Conservation (phyloP, 2,888 invertebrate species). For the Himalopsyche anomala region DNA sequence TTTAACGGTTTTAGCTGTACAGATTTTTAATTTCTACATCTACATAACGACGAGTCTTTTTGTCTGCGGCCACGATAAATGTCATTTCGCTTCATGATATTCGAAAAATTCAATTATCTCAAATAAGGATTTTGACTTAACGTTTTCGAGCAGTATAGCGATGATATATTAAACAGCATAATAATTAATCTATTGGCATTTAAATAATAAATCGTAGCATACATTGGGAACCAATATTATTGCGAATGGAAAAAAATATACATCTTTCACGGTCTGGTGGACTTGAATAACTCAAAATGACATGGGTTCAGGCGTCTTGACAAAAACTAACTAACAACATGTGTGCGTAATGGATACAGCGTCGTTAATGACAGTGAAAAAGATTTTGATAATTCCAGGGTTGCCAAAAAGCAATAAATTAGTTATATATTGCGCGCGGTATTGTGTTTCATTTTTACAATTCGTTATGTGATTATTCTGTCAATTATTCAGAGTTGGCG, state of each 20-base stretch:
- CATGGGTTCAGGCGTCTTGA: not conserved
- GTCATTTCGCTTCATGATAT: too few species aligned
- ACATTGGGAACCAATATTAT: not conserved
- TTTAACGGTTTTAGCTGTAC: too few species aligned
- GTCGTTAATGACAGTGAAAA: not conserved
- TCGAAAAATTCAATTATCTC: too few species aligned
- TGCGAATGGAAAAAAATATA: not conserved
- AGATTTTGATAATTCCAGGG: not conserved
- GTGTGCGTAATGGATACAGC: conserved; percentile 26
- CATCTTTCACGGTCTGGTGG: conserved; percentile 17
- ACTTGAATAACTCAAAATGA: not conserved
- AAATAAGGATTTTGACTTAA: too few species aligned
- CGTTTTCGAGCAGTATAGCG: too few species aligned
- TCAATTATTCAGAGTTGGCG: too few species aligned
- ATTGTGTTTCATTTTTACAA: too few species aligned
- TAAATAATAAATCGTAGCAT: not conserved
- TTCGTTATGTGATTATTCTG: too few species aligned
- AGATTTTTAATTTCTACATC: too few species aligned
- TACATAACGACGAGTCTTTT: too few species aligned
- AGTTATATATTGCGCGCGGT: too few species aligned
- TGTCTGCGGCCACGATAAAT: too few species aligned
- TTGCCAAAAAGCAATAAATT: not conserved
- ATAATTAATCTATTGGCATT: not conserved
- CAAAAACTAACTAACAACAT: not conserved
- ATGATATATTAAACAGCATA: not conserved